These are phyloP conservation scores for Myopa testacea DNA, from an alignment of 2,888 invertebrate species.

Conservation along the genomic window DNA sequence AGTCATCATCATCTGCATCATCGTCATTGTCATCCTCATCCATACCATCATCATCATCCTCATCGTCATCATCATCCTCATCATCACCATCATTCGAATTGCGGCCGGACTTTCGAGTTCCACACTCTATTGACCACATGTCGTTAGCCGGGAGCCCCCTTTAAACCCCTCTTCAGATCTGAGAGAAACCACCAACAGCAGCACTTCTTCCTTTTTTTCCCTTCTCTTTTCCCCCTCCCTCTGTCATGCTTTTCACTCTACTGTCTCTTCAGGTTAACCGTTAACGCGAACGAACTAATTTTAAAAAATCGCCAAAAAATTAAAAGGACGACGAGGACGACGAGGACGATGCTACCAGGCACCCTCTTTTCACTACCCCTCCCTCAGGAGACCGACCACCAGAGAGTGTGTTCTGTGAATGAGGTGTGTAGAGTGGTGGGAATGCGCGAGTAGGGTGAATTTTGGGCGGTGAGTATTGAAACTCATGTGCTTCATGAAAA, in stretches of 20 bases:
- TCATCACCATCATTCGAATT: neutral
- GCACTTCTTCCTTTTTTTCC: neutral
- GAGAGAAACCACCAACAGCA: no score
- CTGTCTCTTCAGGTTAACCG: neutral
- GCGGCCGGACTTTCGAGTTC: no score
- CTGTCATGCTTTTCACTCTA: neutral
- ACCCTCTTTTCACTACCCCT: neutral
- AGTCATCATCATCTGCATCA: slow-evolving; percentile 3
- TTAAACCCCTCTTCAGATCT: no score
- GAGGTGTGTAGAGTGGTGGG: neutral
- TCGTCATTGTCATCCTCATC: neutral
- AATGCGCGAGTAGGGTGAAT: slow-evolving; percentile 21
- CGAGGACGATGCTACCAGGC: neutral
- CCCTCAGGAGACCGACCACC: neutral
- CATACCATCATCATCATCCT: neutral
- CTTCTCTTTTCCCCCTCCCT: neutral
- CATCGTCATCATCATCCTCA: slow-evolving; percentile 7
- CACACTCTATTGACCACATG: no score
- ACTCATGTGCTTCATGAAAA: neutral
- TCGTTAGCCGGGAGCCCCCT: no score
- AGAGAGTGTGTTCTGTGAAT: neutral
- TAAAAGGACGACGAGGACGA: slow-evolving; percentile 14
- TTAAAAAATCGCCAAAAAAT: slow-evolving; percentile 31
- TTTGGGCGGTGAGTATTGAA: neutral
- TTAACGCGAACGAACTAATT: slow-evolving; percentile 19